A percentile compares a stretch with the other conserved stretches of the same genome.
phyloP scores from a whole-genome alignment of 1,140 invertebrate genomes.

The Drosophila erecta region DNA sequence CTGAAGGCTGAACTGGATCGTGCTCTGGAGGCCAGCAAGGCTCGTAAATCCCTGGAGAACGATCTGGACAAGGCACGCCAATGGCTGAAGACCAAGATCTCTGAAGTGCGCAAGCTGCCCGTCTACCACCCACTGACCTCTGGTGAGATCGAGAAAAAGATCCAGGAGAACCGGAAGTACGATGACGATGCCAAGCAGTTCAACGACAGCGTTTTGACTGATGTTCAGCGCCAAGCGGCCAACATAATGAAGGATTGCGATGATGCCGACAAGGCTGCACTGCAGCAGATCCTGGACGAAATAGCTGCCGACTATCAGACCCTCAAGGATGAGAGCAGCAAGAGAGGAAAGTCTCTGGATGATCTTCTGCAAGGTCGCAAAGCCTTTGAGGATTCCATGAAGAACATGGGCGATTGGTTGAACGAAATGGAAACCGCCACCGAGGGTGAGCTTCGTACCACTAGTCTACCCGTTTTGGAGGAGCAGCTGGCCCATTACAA shows the following conservation, averaged over 20 bases:
- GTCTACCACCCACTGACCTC: slow-evolving; percentile 91
- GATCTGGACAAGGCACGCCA: slow-evolving; percentile 91
- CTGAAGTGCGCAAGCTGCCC: slow-evolving; percentile 90
- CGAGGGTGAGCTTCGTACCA: slow-evolving; percentile 90
- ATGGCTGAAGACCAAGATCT: slow-evolving; percentile 91
- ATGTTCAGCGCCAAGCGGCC: slow-evolving; percentile 91
- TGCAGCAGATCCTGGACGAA: slow-evolving; percentile 89
- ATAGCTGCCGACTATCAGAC: slow-evolving; percentile 89
- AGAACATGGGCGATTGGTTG: slow-evolving; percentile 93
- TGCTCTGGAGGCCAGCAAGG: slow-evolving; percentile 88
- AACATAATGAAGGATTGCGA: slow-evolving; percentile 92
- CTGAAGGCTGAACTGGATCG: slow-evolving; percentile 90
- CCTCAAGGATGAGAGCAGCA: slow-evolving; percentile 89
- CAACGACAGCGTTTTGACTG: slow-evolving; percentile 90
- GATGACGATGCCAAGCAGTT: slow-evolving; percentile 92
- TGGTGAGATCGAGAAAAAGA: slow-evolving; percentile 91
- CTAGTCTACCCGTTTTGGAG: slow-evolving; percentile 91
- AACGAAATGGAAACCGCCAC: slow-evolving; percentile 94
- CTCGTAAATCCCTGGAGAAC: slow-evolving; percentile 90
- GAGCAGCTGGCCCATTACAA: slow-evolving; percentile 94
- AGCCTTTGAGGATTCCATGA: slow-evolving; percentile 92
- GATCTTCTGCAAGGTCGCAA: slow-evolving; percentile 91
- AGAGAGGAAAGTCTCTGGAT: slow-evolving; percentile 89
- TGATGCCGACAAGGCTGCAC: slow-evolving; percentile 88
- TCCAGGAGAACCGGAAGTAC: slow-evolving; percentile 89